These are phyloP conservation scores for Caenorhabditis drosophilae DNA, from an alignment of 2,888 invertebrate species.

Conservation along the genomic window DNA sequence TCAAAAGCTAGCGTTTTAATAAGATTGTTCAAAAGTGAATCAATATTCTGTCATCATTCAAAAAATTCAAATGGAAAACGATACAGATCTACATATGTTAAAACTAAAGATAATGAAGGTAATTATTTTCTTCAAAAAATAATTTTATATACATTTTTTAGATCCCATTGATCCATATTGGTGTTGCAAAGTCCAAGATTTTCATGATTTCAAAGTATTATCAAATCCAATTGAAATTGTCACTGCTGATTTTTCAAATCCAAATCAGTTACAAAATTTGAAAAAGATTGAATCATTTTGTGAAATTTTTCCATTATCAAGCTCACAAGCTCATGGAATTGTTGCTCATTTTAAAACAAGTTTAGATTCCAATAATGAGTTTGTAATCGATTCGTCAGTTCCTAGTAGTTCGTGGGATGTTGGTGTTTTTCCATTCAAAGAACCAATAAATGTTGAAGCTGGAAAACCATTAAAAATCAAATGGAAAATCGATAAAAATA, in stretches of 20 bases:
- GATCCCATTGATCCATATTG: too few species aligned
- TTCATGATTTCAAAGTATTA: conserved; percentile 17
- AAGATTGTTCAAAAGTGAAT: conserved; percentile 23
- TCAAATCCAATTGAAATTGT: conserved; percentile 14
- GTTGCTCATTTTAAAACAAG: conserved; percentile 18
- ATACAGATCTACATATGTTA: neutral
- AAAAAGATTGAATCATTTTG: neutral
- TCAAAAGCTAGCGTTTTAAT: conserved; percentile 15
- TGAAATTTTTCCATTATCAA: neutral
- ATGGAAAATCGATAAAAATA: conserved; percentile 5
- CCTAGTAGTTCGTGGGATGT: conserved; percentile 33
- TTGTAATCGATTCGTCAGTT: conserved; percentile 6
- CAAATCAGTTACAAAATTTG: conserved; percentile 8
- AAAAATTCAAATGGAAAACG: neutral
- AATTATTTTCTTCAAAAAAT: too few species aligned
- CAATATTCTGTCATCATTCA: conserved; percentile 8
- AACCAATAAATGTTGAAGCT: conserved; percentile 7
- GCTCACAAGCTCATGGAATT: conserved; percentile 23
- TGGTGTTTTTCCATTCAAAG: conserved; percentile 37
- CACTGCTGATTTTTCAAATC: conserved; percentile 13
- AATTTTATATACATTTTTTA: too few species aligned
- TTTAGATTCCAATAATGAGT: neutral
- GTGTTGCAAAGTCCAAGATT: conserved; percentile 27
- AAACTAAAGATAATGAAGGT: neutral
- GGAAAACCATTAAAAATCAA: neutral